These are phyloP conservation scores for Hydrotaea cyrtoneurina DNA, from an alignment of 2,888 invertebrate species.

Conservation along the genomic window DNA sequence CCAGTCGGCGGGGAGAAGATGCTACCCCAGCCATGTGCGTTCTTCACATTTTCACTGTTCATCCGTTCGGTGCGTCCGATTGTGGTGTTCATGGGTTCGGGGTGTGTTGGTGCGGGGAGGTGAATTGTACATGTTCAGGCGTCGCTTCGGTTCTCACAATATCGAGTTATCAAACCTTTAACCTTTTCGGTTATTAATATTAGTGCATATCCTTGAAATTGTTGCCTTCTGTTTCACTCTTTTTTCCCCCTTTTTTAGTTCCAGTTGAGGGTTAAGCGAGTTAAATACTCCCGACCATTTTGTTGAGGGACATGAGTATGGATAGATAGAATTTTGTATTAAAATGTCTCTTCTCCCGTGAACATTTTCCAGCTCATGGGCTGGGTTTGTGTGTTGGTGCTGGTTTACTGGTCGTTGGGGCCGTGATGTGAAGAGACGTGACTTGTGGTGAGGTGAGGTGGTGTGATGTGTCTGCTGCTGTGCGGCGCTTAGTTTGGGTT, in stretches of 20 bases:
- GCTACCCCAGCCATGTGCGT: neutral
- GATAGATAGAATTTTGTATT: constrained; percentile 8
- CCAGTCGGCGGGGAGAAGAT: neutral
- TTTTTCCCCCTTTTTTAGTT: neutral
- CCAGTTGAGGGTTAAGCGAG: neutral
- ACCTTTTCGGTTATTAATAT: constrained; percentile 26
- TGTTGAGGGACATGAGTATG: constrained; percentile 1
- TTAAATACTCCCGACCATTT: neutral
- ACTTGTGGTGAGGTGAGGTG: neutral
- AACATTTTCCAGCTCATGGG: neutral
- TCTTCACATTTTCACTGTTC: neutral
- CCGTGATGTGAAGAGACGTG: neutral
- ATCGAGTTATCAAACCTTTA: constrained; percentile 31
- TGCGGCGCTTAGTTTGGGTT: neutral
- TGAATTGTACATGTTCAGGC: too few relatives aligned
- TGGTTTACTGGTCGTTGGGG: neutral
- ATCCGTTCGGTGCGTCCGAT: neutral
- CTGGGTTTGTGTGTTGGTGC: neutral
- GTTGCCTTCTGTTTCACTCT: constrained; percentile 6
- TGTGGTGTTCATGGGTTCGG: neutral
- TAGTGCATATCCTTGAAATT: constrained; percentile 12
- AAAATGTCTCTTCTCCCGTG: neutral
- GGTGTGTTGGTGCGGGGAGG: too few relatives aligned
- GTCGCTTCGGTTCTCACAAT: neutral
- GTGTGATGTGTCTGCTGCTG: too few relatives aligned